Evolutionary conservation across 2,113 vertebrate genomes (phyloP).

Genomic region (Aphelocoma coerulescens): DNA sequence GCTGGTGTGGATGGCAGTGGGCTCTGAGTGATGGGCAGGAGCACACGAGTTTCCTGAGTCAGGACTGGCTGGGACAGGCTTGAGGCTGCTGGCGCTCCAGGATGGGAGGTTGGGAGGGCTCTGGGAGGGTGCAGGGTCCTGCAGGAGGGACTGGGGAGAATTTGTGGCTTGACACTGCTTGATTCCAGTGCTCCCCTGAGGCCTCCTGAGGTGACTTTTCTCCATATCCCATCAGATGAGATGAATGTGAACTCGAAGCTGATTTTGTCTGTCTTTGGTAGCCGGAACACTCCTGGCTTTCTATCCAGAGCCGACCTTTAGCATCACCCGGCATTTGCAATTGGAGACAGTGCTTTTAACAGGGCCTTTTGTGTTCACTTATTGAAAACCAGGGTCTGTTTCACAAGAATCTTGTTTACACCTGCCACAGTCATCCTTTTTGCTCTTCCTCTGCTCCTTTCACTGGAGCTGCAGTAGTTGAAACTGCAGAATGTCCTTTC

Average conservation of each 20-base stretch:
- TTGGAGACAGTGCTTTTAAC: background rate
- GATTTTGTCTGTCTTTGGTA: background rate
- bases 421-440: background rate
- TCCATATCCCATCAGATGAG: background rate
- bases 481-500: background rate
- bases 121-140: background rate
- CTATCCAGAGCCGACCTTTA: background rate
- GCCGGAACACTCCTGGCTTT: background rate
- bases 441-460: background rate
- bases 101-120: background rate
- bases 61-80: background rate
- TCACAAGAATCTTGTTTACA: background rate
- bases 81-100: background rate
- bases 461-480: background rate
- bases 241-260: background rate
- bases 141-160: background rate
- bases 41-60: fast-evolving
- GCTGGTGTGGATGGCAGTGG: background rate
- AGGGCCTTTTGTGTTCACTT: background rate
- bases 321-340: background rate
- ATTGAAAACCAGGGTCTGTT: background rate
- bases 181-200: background rate
- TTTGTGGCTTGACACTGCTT: background rate
- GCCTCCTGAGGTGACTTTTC: background rate
- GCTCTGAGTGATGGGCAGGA: background rate